These are phyloP conservation scores for Diachrysia chrysitis DNA, from an alignment of 2,888 invertebrate species.

Conservation along the genomic window DNA sequence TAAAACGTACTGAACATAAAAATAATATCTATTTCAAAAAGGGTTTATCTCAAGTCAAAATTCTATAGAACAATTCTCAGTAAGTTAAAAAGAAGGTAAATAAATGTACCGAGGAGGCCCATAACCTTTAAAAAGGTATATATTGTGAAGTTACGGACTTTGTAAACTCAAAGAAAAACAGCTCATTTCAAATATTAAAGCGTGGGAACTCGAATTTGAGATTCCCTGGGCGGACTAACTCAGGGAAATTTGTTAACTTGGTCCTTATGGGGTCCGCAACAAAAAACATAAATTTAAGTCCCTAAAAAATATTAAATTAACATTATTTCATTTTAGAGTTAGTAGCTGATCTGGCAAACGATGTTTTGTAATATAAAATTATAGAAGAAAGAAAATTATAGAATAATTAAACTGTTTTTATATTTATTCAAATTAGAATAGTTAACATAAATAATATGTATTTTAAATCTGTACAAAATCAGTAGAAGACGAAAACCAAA, in stretches of 20 bases:
- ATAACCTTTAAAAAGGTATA: constrained; percentile 65
- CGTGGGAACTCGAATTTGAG: constrained; percentile 47
- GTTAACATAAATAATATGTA: no score
- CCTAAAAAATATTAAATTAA: no score
- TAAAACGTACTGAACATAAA: constrained; percentile 23
- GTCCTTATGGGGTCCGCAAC: constrained; percentile 28
- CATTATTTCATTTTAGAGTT: no score
- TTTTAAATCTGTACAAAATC: no score
- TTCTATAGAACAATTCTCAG: constrained; percentile 41
- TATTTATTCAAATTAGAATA: no score
- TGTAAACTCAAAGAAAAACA: constrained; percentile 70
- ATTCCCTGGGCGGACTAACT: constrained; percentile 51
- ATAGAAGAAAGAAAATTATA: no score
- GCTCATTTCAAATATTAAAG: constrained; percentile 78
- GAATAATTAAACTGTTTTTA: no score
- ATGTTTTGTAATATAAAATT: no score
- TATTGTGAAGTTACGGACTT: constrained; percentile 60
- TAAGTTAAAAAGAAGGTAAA: constrained; percentile 60
- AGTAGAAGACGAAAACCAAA: no score
- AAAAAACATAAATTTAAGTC: constrained; percentile 3
- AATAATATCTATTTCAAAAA: constrained; percentile 31
- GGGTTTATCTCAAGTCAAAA: constrained; percentile 44
- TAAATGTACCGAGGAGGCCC: constrained; percentile 44
- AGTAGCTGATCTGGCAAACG: no score
- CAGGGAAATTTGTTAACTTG: constrained; percentile 30